These are phyloP conservation scores for Empidonax traillii DNA, from an alignment of 2,113 vertebrate genomes.

Conservation along the genomic window DNA sequence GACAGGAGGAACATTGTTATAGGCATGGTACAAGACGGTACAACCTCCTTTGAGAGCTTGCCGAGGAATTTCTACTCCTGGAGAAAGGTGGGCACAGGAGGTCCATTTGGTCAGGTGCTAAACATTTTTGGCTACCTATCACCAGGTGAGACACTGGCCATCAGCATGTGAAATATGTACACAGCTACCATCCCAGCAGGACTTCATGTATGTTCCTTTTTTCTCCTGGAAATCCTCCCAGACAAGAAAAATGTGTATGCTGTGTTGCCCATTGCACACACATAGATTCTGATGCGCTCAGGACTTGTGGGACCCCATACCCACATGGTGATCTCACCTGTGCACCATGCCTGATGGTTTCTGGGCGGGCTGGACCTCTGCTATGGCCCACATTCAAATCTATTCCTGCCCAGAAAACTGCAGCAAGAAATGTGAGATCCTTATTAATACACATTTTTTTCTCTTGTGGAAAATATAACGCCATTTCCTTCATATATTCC, in stretches of 20 bases:
- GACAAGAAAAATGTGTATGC: neutral
- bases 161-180: neutral
- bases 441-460: neutral
- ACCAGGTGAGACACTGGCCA: neutral
- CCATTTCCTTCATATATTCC: neutral
- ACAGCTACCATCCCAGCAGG: neutral
- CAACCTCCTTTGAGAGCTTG: neutral
- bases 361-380: neutral
- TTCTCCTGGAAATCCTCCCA: neutral
- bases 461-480: neutral
- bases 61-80: neutral
- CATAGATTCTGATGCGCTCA: rapidly evolving
- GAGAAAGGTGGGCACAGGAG: neutral
- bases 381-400: neutral
- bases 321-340: rapidly evolving
- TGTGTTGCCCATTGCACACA: neutral
- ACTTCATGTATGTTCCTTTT: neutral
- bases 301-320: neutral
- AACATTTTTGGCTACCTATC: neutral
- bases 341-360: neutral
- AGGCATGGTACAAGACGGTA: neutral
- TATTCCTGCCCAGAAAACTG: neutral
- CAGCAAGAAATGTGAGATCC: neutral
- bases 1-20: neutral
- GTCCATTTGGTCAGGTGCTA: neutral